Percentiles rank a stretch among this genome's conserved stretches.
Conservation (phyloP, 2,888 invertebrate species). For the Augochlorella aurata region DNA sequence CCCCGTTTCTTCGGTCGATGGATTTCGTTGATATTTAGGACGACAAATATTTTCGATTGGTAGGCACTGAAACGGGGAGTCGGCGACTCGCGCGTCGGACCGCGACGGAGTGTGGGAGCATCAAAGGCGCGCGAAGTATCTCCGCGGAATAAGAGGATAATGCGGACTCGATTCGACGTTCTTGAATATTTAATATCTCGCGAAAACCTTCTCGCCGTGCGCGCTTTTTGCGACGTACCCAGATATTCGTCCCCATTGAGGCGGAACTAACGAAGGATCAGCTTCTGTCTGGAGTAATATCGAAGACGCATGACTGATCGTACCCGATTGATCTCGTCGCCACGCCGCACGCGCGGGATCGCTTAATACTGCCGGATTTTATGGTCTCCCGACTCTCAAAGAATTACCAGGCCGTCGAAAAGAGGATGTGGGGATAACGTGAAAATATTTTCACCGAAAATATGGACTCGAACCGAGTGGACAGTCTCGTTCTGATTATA, state of each 20-base stretch:
- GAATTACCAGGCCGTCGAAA: slow-evolving; percentile 25
- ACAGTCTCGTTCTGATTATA: slow-evolving; percentile 38
- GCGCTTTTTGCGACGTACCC: slow-evolving; percentile 37
- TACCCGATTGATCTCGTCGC: slow-evolving; percentile 48
- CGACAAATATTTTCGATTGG: slow-evolving; percentile 69
- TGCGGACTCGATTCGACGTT: slow-evolving; percentile 67
- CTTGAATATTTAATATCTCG: slow-evolving; percentile 73
- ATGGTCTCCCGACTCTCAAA: slow-evolving; percentile 41
- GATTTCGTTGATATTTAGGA: slow-evolving; percentile 66
- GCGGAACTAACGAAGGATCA: slow-evolving; percentile 62
- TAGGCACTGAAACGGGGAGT: slow-evolving; percentile 49
- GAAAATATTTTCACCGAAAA: slow-evolving; percentile 45
- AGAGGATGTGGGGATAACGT: slow-evolving; percentile 31
- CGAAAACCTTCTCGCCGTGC: slow-evolving; percentile 54
- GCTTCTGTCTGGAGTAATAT: slow-evolving; percentile 35
- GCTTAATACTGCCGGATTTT: slow-evolving; percentile 50
- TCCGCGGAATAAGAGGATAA: slow-evolving; percentile 68
- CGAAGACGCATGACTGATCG: slow-evolving; percentile 42
- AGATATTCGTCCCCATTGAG: slow-evolving; percentile 43
- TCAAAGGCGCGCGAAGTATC: slow-evolving; percentile 58
- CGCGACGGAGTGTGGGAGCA: slow-evolving; percentile 52
- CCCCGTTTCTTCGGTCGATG: slow-evolving; percentile 12
- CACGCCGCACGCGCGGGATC: slow-evolving; percentile 23
- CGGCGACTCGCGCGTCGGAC: slow-evolving; percentile 40
- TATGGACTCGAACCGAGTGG: neutral